phyloP scores from a whole-genome alignment of 2,113 vertebrate species.

The Istiophorus platypterus region DNA sequence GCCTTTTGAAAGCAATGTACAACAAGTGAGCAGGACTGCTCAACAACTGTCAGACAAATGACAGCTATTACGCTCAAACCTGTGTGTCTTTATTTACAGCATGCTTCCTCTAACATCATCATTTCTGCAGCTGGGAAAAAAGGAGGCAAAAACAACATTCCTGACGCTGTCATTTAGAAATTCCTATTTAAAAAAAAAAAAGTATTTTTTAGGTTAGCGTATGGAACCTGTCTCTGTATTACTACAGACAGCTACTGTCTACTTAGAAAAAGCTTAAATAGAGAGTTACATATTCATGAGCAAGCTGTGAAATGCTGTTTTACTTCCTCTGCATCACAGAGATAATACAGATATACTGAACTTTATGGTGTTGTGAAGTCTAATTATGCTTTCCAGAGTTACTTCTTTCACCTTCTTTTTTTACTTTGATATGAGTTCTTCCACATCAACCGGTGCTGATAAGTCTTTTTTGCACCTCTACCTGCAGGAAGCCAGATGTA shows the following conservation, averaged over 20 bases:
- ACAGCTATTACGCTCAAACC: neutral
- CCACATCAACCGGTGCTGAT: slow-evolving; percentile 29
- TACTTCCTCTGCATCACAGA: slow-evolving; percentile 52
- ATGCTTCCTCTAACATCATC: neutral
- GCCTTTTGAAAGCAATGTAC: neutral
- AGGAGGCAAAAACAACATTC: neutral
- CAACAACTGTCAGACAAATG: neutral
- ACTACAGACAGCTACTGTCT: slow-evolving; percentile 16
- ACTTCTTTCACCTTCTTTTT: slow-evolving; percentile 20
- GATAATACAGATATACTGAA: slow-evolving; percentile 24
- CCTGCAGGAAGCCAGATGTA: slow-evolving; percentile 65
- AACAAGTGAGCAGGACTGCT: neutral
- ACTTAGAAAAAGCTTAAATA: slow-evolving; percentile 26
- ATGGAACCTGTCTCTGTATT: neutral
- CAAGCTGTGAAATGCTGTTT: slow-evolving; percentile 33
- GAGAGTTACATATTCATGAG: slow-evolving; percentile 43
- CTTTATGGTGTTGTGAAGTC: slow-evolving; percentile 7
- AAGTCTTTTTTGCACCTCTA: slow-evolving; percentile 33
- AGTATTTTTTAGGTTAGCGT: slow-evolving; percentile 5
- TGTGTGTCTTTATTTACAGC: neutral
- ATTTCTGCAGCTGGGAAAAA: neutral
- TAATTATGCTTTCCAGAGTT: slow-evolving; percentile 45
- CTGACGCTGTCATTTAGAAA: neutral
- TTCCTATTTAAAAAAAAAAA: no score
- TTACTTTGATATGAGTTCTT: slow-evolving; percentile 26